Percentiles rank a stretch among this genome's conserved stretches.
Evolutionary conservation across 2,113 vertebrate species (phyloP).

Genomic region (Plecturocebus donacophilus): DNA sequence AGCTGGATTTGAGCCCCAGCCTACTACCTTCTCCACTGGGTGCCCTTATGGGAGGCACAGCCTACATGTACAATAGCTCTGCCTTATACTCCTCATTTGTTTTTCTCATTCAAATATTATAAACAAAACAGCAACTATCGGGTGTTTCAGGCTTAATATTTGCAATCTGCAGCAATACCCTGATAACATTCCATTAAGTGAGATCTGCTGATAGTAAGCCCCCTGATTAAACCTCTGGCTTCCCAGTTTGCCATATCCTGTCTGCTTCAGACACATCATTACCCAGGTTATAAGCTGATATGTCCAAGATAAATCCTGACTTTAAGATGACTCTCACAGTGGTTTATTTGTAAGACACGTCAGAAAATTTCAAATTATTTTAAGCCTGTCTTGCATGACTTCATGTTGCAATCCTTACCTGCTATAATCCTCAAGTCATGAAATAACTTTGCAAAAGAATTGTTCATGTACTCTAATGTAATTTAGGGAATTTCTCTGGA

Average conservation of each 20-base stretch:
- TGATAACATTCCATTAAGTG: conserved; percentile 55
- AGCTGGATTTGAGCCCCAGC: too few species aligned
- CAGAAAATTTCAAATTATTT: conserved; percentile 65
- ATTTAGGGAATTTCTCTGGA: conserved; percentile 33
- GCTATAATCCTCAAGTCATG: conserved; percentile 56
- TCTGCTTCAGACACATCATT: conserved; percentile 58
- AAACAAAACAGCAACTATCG: not conserved
- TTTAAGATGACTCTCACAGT: conserved; percentile 57
- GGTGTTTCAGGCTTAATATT: conserved; percentile 4
- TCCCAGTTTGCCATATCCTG: conserved; percentile 50
- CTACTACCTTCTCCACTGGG: rapidly evolving
- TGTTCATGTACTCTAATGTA: not conserved
- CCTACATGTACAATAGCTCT: not conserved
- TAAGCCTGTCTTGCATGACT: conserved; percentile 70
- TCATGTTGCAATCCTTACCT: conserved; percentile 17
- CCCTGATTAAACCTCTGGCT: conserved; percentile 27
- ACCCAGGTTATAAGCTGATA: conserved; percentile 57
- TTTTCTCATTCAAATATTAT: not conserved
- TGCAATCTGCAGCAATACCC: conserved; percentile 47
- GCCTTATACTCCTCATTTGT: not conserved
- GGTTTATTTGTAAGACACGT: conserved; percentile 67
- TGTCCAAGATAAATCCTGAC: conserved; percentile 67
- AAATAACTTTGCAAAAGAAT: conserved; percentile 56
- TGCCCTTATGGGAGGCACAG: not conserved
- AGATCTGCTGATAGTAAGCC: conserved; percentile 62